Evolutionary conservation across 2,888 invertebrate genomes (phyloP), one percentile per base, ranked within the genome.

Genomic region (Halictus ligatus): DNA sequence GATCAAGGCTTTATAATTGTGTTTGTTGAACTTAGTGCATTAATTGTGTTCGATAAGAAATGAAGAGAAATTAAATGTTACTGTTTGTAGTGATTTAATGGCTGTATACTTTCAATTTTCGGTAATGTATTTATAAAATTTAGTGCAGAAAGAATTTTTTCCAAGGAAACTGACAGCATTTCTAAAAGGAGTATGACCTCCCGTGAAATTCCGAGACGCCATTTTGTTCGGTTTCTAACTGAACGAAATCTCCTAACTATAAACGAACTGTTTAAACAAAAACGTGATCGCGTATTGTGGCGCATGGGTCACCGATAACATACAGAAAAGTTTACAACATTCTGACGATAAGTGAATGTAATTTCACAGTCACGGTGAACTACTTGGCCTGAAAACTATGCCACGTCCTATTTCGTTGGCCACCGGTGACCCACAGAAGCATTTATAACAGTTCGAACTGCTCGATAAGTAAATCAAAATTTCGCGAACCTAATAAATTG

Each of bases 371-470:
- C 25, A 72, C 46, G n/a, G 46, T 46, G 46, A n/a, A 46, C 46
- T 72, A 46, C 72, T 46, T 43, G 46, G 43, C 15, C 72, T 46
- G 72, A 72, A 72, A 72, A 72, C 72, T 72, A 46, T 72, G 72
- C 72, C 72, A 13, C 15, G 43, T n/a, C 46, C 72, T 46, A 72
- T 72, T 72, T 46, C 72, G 40, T 69, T 40, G 40, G 25, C 21
- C 21, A 40, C 54, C 54, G 21, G 21, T 64, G 60, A 50, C 40
- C 79, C 81, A 64, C 40, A n/a, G 10, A 15, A 25, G 35, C 64
- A 40, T 77, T 18, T 29, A 29, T 50, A 50, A n/a, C 46, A 46
- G 43, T 54, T 67, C 18, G n/a, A 13, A 46, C 8, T 54, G 21
- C 10, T 25, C 48, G 7, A 60, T 48, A 71, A 83, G 29, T 25